Conservation (phyloP, 2,888 invertebrate genomes). For the Alitta virens region DNA sequence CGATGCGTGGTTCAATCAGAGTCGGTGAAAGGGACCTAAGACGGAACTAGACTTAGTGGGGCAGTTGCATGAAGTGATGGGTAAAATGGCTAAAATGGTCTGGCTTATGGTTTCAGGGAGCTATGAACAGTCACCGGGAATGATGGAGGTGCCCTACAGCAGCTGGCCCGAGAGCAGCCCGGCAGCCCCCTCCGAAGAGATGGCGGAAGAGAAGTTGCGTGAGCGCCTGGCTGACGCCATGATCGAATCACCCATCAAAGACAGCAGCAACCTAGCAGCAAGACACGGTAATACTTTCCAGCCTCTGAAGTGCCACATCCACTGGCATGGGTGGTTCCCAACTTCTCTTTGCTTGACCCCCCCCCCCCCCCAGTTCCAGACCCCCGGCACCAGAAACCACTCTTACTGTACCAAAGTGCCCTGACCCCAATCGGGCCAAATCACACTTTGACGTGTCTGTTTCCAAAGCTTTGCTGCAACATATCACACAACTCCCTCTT, state of each 20-base stretch:
- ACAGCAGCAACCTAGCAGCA: conserved; percentile 7
- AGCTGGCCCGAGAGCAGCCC: conserved; percentile 51
- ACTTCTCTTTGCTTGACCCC: too few species aligned
- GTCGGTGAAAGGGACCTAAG: too few species aligned
- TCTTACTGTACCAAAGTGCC: too few species aligned
- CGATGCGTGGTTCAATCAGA: too few species aligned
- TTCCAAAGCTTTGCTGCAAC: too few species aligned
- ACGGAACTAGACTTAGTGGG: too few species aligned
- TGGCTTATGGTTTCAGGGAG: conserved; percentile 66
- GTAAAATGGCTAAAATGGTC: neutral
- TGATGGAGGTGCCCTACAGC: conserved; percentile 67
- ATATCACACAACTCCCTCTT: too few species aligned
- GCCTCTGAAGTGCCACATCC: neutral
- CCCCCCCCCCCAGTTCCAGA: too few species aligned
- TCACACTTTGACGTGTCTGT: too few species aligned
- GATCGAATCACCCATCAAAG: conserved; percentile 70
- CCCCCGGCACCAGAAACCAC: too few species aligned
- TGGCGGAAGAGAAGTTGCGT: conserved; percentile 72
- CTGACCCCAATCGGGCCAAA: too few species aligned
- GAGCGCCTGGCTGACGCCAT: conserved; percentile 93
- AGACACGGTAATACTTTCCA: conserved; percentile 14
- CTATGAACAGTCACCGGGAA: conserved; percentile 82
- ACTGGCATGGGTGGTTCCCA: neutral
- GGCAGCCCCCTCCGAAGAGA: conserved; percentile 40
- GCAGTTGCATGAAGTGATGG: too few species aligned